These are phyloP conservation scores for Lycaon pictus DNA, from an alignment of 2,113 vertebrate species.

Conservation along the genomic window DNA sequence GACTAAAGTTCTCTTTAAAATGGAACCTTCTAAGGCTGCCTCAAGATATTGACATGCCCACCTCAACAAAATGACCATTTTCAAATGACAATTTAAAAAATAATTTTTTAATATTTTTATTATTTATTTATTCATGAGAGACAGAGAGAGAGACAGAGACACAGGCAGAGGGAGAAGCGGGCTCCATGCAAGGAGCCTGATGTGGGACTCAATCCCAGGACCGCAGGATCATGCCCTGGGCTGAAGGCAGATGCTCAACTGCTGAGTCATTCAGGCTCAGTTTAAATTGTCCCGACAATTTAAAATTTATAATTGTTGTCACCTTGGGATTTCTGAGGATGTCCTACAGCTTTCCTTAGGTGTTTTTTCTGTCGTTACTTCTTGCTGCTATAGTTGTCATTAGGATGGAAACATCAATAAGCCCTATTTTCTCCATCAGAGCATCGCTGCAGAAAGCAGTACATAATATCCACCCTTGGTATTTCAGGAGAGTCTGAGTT, in stretches of 20 bases:
- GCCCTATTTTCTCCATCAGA: background rate
- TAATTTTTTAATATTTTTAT: too few relatives aligned
- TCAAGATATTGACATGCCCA: rapidly evolving
- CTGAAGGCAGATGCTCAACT: too few relatives aligned
- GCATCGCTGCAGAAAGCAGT: too few relatives aligned
- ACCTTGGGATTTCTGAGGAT: rapidly evolving
- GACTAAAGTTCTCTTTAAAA: too few relatives aligned
- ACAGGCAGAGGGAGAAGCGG: too few relatives aligned
- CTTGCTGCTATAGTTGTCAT: rapidly evolving
- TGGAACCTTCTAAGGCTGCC: too few relatives aligned
- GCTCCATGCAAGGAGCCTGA: too few relatives aligned
- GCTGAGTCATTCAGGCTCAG: too few relatives aligned
- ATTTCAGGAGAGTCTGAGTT: background rate
- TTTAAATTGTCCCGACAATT: background rate
- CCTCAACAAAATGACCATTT: background rate
- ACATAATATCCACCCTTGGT: background rate
- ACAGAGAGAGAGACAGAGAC: too few relatives aligned
- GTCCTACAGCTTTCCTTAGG: background rate
- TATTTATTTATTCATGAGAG: too few relatives aligned
- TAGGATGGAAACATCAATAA: background rate
- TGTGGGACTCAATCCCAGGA: too few relatives aligned
- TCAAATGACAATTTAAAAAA: background rate
- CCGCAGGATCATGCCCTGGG: too few relatives aligned
- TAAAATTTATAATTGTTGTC: background rate
- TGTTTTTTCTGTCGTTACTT: background rate